phyloP scores from a whole-genome alignment of 1,140 invertebrate genomes.

The Anoplolepis gracilipes region DNA sequence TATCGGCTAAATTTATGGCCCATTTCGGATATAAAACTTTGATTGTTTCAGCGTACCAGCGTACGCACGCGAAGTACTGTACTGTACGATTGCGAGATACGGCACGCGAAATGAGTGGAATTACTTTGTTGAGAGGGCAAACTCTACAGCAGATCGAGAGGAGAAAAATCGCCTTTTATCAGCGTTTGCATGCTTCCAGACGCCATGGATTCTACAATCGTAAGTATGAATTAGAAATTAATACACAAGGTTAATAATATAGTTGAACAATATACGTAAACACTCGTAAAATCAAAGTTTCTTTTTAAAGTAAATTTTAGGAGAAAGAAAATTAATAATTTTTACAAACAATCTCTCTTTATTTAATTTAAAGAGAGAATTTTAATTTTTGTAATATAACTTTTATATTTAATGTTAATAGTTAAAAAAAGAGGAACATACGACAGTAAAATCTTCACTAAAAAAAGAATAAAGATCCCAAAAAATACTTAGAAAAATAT shows the following conservation, averaged over 20 bases:
- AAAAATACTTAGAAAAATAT: too few relatives aligned
- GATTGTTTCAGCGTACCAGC: conserved; percentile 76
- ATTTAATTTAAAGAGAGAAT: too few relatives aligned
- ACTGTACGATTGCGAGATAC: conserved; percentile 80
- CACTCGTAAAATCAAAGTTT: not conserved
- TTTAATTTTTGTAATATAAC: too few relatives aligned
- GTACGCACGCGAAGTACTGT: conserved; percentile 79
- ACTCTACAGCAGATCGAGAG: conserved; percentile 68
- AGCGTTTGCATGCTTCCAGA: conserved; percentile 79
- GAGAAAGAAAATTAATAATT: too few relatives aligned
- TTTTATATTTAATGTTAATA: too few relatives aligned
- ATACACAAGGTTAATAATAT: not conserved
- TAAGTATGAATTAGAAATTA: conserved; percentile 63
- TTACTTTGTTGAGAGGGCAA: conserved; percentile 76
- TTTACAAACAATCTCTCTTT: too few relatives aligned
- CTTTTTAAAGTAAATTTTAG: not conserved
- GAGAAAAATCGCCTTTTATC: conserved; percentile 78
- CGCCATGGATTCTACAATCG: conserved; percentile 78
- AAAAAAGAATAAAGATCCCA: too few relatives aligned
- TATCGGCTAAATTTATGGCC: not conserved
- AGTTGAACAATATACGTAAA: too few relatives aligned
- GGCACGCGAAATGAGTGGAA: conserved; percentile 80
- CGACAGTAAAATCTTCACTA: too few relatives aligned
- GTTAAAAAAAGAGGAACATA: too few relatives aligned
- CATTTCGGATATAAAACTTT: not conserved